Base-by-base conservation (phyloP, 2,797 vertebrate species). In the Molossus molossus region DNA sequence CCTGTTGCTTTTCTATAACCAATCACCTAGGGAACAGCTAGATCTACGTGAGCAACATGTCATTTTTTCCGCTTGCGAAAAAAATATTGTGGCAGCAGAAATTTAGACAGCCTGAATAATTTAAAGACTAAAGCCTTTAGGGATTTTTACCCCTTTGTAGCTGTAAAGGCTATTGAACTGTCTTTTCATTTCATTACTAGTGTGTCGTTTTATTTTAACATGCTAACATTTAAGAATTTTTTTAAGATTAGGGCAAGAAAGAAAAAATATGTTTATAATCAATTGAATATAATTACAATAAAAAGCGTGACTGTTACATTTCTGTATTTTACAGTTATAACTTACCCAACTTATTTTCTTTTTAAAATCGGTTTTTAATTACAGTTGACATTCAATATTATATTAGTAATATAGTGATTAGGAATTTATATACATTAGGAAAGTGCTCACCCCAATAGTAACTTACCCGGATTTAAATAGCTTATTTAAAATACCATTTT, bases 1-100 rank as follows among this genome's bases (percentile, higher is more conserved):
- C 96, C 96, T 98, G 97, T 97, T 98, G 97, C 95, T 97, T 90
- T 94, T 94, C 85, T 95, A 95, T 95, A 96, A 87, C 50, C 50
- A 84, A 27, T 75, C 85, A 84, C 23, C 55, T 29, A 83, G 85
- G n/a, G 70, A 96, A 93, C 37, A 83, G 86, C 77, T 90, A 76
- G 62, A 86, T 75, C 57, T 75, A 64, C 8, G 9, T 40, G 87
- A 91, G 55, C 85, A 81, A 92, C 95, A 87, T 91, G 92, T 50
- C 76, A 85, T 94, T 92, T 96, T 87, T 87, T 90, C 23, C 29
- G 37, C 62, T 87, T 89, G 48, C 0, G 13, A 79, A 67, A 53
- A 79, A 76, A 69, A 80, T 57, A 76, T n/a, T 81, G 40, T 90
- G 80, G 65, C 69, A 80, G 62, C 29, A 84, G 92, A 94, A 94